Base-by-base conservation (phyloP, 1,140 invertebrate species). In the Drosophila kohkoa region DNA sequence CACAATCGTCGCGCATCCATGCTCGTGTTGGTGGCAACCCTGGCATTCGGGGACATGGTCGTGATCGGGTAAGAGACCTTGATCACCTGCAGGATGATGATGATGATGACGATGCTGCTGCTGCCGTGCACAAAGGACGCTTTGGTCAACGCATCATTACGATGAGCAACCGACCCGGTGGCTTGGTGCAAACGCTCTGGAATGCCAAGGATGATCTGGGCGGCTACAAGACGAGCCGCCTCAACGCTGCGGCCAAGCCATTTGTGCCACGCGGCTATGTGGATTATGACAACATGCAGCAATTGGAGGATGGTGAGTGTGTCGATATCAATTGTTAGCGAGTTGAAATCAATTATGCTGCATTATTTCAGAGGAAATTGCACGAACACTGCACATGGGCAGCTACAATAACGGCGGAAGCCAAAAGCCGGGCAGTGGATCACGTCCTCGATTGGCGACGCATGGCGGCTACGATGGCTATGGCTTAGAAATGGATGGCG, bases 281-380 rank as follows among this genome's bases (percentile, higher is more conserved):
- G 3, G 91, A 92, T 13, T 90, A 92, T 30, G 91, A 92, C 32
- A 91, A 92, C 35, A 92, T 92, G 91, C 81, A 92, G 52, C 55
- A 92, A 5, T 69, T 90, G 6, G 92, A 92, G 46, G 81, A 92
- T 55, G 92, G 92, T 92, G 52, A 80, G 82, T 60, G 45, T n/a
- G 5, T 6, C 45, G 25, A 5, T 32, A 5, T 7, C 32, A 5
- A 32, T 32, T 8, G 35, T 10, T 3, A 38, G 35, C 8, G 5
- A 4, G 4, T 3, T 25, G 3, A 0, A 25, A 25, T 25, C 20
- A 25, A 4, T 25, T 4, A 25, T 32, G 30, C 1, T 32, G 5
- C 6, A 32, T 32, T 8, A 32, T 32, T 38, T 38, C 55, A 92
- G 91, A 92, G 70, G 90, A 91, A 49, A 89, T 77, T 20, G 73